phyloP scores from a whole-genome alignment of 2,113 vertebrate species.

The Pelecanoides urinatrix region DNA sequence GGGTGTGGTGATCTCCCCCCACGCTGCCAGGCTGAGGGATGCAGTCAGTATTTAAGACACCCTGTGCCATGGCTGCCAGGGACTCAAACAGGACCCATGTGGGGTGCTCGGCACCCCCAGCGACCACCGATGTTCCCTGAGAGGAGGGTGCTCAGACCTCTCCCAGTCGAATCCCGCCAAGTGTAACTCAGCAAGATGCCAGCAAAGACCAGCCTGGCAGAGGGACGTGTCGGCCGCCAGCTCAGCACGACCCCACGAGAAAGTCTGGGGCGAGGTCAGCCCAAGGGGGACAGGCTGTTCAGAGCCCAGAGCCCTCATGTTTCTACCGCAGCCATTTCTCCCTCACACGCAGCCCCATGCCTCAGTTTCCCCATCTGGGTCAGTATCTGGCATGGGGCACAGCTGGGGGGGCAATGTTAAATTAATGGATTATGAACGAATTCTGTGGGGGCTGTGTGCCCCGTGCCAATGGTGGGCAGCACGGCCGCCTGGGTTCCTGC shows the following conservation, averaged over 20 bases:
- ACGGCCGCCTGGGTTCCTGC: neutral
- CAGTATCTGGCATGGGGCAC: neutral
- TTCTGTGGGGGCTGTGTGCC: neutral
- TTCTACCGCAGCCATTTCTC: neutral
- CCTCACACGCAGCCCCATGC: neutral
- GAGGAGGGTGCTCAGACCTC: neutral
- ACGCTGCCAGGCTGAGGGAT: fast-evolving
- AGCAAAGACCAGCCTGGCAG: neutral
- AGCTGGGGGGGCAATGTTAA: neutral
- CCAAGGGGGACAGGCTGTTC: neutral
- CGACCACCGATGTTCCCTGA: fast-evolving
- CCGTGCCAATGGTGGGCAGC: fast-evolving
- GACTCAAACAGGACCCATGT: fast-evolving
- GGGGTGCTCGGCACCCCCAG: neutral
- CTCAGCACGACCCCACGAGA: neutral
- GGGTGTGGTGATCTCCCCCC: neutral
- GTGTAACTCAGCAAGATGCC: neutral
- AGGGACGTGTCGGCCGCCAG: neutral
- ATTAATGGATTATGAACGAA: neutral
- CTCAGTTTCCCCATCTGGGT: neutral
- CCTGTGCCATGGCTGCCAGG: neutral
- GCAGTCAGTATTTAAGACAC: neutral
- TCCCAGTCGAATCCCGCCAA: neutral
- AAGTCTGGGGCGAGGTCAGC: neutral
- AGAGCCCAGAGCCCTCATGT: fast-evolving